phyloP scores from a whole-genome alignment of 2,113 vertebrate genomes.

The Periophthalmus modestus region DNA sequence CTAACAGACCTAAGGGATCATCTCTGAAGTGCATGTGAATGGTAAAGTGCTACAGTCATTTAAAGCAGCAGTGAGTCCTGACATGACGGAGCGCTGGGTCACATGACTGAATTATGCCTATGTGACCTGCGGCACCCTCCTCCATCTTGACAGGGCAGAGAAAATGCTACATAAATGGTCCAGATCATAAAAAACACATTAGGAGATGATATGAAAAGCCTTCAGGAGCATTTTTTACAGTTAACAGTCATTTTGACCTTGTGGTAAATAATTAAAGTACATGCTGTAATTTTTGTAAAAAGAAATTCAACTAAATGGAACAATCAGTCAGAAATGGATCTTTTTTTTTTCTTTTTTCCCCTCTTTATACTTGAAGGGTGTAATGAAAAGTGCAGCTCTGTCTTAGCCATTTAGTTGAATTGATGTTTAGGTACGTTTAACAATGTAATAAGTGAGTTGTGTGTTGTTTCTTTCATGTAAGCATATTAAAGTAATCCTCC shows the following conservation, averaged over 20 bases:
- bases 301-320: neutral
- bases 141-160: neutral
- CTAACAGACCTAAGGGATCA: neutral
- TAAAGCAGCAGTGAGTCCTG: neutral
- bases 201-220: constrained; percentile 1
- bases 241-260: neutral
- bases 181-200: constrained; percentile 2
- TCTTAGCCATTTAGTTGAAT: neutral
- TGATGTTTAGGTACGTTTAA: too few species aligned
- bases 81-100: neutral
- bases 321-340: neutral
- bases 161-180: constrained; percentile 6
- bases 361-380: neutral
- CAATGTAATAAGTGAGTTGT: too few species aligned
- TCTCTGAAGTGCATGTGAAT: neutral
- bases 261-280: neutral
- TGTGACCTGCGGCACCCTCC: neutral
- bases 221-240: neutral
- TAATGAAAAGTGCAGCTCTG: neutral
- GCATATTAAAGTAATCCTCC: too few species aligned
- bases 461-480: neutral
- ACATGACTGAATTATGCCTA: neutral
- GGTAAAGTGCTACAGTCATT: neutral
- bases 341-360: neutral
- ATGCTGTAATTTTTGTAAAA: neutral